Evolutionary conservation across 2,797 vertebrate genomes (phyloP).

Genomic region (Sebastes nivosus): DNA sequence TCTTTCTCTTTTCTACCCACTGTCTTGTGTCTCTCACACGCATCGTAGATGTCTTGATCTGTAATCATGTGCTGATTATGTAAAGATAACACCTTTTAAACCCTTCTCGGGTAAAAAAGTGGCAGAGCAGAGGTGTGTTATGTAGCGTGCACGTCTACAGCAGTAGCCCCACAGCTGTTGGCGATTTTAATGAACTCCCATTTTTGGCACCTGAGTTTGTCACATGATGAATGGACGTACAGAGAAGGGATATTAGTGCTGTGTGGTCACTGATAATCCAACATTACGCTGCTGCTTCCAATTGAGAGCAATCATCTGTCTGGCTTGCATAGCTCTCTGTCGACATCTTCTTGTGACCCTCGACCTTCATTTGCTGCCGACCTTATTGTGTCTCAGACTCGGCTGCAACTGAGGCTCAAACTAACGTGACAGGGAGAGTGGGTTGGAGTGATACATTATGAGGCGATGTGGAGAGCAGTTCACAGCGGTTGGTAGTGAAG

Average conservation of each 20-base stretch:
- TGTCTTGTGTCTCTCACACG: background rate
- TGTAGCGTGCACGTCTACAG: background rate
- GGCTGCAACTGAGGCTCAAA: slow-evolving; percentile 1
- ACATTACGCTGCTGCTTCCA: slow-evolving; percentile 1
- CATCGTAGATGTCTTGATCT: slow-evolving; percentile 10
- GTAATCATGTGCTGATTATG: slow-evolving; percentile 37
- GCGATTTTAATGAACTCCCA: slow-evolving; percentile 37
- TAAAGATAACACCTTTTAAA: slow-evolving; percentile 26
- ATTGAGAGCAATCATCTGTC: background rate
- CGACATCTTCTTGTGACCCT: background rate
- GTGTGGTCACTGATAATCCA: slow-evolving; percentile 11
- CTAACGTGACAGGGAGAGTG: background rate
- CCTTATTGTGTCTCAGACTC: background rate
- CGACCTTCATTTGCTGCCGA: slow-evolving; percentile 18
- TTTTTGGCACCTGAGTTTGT: slow-evolving; percentile 31
- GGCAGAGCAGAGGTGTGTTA: background rate
- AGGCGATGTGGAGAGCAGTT: slow-evolving; percentile 17
- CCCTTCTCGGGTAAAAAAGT: background rate
- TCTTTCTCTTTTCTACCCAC: background rate
- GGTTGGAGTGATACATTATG: slow-evolving; percentile 31
- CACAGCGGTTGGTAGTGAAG: slow-evolving; percentile 31
- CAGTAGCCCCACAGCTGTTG: slow-evolving; percentile 2
- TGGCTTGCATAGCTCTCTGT: background rate
- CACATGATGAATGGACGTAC: slow-evolving; percentile 29
- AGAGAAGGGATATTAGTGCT: background rate